Conservation (phyloP, 2,797 vertebrate genomes). For the Lutra lutra region DNA sequence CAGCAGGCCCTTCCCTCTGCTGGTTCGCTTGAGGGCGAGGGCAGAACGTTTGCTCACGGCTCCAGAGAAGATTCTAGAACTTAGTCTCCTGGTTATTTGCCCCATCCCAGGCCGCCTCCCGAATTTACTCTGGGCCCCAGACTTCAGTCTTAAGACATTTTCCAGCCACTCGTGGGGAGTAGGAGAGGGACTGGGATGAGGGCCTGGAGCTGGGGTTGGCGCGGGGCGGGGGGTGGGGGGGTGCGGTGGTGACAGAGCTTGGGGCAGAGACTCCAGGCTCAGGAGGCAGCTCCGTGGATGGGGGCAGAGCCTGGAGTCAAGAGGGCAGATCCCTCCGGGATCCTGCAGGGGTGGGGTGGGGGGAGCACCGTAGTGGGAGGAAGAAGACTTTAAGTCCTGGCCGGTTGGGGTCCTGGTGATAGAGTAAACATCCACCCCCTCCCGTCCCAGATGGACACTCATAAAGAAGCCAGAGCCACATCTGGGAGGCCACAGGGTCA, state of each 20-base stretch:
- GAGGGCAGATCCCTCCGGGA: background rate
- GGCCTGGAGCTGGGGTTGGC: background rate
- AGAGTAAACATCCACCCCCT: no score
- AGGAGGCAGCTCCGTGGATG: background rate
- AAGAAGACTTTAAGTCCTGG: background rate
- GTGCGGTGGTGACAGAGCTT: fast-evolving
- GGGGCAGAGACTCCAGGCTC: background rate
- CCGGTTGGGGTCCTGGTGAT: background rate
- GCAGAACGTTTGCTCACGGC: background rate
- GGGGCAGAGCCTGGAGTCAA: background rate
- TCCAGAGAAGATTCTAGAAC: background rate
- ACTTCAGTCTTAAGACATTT: background rate
- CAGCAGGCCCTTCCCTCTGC: background rate
- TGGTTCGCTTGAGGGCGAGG: background rate
- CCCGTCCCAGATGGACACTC: background rate
- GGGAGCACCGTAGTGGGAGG: fast-evolving
- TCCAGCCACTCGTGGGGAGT: background rate
- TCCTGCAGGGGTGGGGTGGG: background rate
- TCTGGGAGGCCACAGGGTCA: background rate
- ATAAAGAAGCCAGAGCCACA: background rate
- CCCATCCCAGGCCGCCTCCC: background rate
- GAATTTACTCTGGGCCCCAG: background rate
- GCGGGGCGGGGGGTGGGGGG: fast-evolving
- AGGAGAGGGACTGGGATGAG: background rate
- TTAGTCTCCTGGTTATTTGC: background rate